Percentiles rank a stretch among this genome's conserved stretches.
Conservation (phyloP, 37 sponge, comb jelly and placozoan genomes). For the Bolinopsis microptera region DNA sequence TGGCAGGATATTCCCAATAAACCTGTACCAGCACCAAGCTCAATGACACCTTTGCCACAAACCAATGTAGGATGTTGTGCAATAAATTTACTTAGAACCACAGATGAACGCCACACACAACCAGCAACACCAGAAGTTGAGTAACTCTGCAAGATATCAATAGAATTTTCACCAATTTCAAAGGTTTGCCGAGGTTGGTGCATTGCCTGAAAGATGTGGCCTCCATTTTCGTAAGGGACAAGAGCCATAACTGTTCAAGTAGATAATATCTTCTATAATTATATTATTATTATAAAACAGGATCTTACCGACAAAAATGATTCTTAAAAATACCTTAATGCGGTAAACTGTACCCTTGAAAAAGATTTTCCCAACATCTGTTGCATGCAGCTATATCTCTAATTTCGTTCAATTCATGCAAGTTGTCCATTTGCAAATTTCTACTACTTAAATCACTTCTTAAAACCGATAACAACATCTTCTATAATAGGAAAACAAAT, state of each 20-base stretch:
- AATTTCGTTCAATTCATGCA: no score
- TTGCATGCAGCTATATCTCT: no score
- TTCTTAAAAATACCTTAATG: no score
- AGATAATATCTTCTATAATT: no score
- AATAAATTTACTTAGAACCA: not conserved
- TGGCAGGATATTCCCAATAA: conserved; percentile 74
- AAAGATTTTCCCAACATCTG: no score
- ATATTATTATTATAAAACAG: no score
- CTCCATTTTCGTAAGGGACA: not conserved
- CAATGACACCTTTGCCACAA: conserved; percentile 69
- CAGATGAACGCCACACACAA: not conserved
- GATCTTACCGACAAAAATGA: no score
- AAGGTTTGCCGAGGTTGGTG: not conserved
- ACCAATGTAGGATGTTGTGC: not conserved
- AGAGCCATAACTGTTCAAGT: not conserved
- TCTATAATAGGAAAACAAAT: no score
- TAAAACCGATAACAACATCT: no score
- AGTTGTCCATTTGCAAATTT: no score
- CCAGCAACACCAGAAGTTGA: not conserved
- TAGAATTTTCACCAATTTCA: not conserved
- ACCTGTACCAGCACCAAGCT: conserved; percentile 80
- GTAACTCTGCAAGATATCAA: not conserved
- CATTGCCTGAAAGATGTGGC: not conserved
- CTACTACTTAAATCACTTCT: no score
- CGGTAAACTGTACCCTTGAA: no score